These are phyloP conservation scores for Drosophila eugracilis DNA, from an alignment of 1,140 invertebrate species.

Conservation along the genomic window DNA sequence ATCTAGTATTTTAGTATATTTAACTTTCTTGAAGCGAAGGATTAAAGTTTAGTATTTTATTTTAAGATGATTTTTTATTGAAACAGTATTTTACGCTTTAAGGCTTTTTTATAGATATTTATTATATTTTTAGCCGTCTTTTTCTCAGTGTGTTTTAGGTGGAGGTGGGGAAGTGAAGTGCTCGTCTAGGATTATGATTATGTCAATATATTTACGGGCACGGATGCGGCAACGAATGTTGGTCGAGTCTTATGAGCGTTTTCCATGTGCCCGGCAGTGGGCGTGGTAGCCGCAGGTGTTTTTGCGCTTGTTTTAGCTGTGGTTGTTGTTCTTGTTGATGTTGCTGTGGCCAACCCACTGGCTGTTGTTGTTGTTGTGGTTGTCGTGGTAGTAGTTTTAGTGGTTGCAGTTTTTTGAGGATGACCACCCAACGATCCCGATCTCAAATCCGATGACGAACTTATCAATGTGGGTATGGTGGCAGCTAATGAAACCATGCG, in stretches of 20 bases:
- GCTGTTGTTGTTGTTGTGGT: slow-evolving; percentile 22
- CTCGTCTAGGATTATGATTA: slow-evolving; percentile 34
- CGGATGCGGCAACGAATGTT: slow-evolving; percentile 62
- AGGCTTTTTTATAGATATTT: not conserved
- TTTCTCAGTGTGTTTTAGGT: slow-evolving; percentile 13
- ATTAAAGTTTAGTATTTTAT: too few relatives aligned
- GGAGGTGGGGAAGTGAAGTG: slow-evolving; percentile 7
- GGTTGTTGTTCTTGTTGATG: slow-evolving; percentile 8
- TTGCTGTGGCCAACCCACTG: slow-evolving; percentile 7
- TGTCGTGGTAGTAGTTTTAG: slow-evolving; percentile 25
- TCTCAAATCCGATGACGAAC: slow-evolving; percentile 16
- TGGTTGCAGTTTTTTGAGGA: slow-evolving; percentile 36
- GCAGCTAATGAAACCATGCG: slow-evolving; percentile 50
- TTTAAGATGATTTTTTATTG: not conserved
- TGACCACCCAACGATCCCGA: slow-evolving; percentile 24
- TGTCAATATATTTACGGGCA: slow-evolving; percentile 73
- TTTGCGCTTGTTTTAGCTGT: slow-evolving; percentile 32
- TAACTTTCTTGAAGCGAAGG: too few relatives aligned
- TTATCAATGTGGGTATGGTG: slow-evolving; percentile 21
- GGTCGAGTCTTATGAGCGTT: slow-evolving; percentile 53
- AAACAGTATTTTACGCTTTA: too few relatives aligned
- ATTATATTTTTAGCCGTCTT: not conserved
- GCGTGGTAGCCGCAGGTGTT: slow-evolving; percentile 38
- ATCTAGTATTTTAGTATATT: too few relatives aligned
- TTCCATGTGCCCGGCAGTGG: slow-evolving; percentile 28